A percentile compares a stretch with the other conserved stretches of the same genome.
Conservation (phyloP, 2,113 vertebrate genomes). For the Thamnophis sirtalis region DNA sequence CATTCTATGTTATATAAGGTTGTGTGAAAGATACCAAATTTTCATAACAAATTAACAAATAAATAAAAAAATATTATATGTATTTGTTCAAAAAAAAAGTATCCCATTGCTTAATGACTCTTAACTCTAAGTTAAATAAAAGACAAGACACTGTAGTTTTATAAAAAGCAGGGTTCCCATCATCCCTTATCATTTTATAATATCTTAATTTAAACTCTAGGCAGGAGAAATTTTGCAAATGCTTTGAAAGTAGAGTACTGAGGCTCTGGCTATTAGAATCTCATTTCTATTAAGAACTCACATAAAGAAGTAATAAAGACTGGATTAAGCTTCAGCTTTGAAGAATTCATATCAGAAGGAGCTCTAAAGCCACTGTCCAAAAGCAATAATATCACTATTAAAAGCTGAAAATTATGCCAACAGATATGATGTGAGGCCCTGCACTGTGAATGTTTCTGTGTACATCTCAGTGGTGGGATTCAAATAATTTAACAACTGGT, state of each 20-base stretch:
- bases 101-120: background rate
- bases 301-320: conserved; percentile 57
- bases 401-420: conserved; percentile 59
- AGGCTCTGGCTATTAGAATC: conserved; percentile 23
- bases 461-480: background rate
- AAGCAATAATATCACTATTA: conserved; percentile 55
- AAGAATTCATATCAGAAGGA: conserved; percentile 55
- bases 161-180: background rate
- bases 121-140: background rate
- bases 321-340: conserved; percentile 61
- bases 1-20: background rate
- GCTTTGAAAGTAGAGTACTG: conserved; percentile 14
- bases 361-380: conserved; percentile 53
- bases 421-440: conserved; percentile 31
- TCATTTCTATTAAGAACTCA: conserved; percentile 40
- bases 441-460: background rate
- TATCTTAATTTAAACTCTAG: conserved; percentile 37
- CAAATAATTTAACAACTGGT: too few relatives aligned
- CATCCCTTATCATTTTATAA: conserved; percentile 35
- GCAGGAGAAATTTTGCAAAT: background rate
- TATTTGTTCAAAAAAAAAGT: background rate
- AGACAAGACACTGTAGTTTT: background rate
- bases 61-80: conserved; percentile 16
- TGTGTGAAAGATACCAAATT: background rate
- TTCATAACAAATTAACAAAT: background rate